Evolutionary conservation across 2,797 vertebrate genomes (phyloP), one percentile per base, ranked within the genome.

Genomic region (Syngnathus acus): DNA sequence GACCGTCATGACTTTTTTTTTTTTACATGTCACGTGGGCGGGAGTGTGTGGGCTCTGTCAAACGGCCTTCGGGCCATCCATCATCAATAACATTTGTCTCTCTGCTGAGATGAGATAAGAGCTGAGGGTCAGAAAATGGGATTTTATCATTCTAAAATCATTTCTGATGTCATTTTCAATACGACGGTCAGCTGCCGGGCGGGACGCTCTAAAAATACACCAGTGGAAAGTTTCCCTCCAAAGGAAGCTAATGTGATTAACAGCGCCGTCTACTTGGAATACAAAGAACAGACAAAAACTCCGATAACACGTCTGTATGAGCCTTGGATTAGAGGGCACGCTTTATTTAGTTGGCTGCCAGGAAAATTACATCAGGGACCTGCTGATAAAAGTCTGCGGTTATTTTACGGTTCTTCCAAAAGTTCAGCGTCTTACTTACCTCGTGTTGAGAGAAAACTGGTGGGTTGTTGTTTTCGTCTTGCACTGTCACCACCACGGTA

Each of bases 401-500:
- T 53, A 45, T 7, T 23, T 16, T 14, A 16, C 14, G n/a, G 21
- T 43, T 16, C 17, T 23, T 1, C 21, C 40, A 42, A 42, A 42
- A 42, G 0, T 62, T 14, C 16, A 14, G 21, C 2, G 21, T 61
- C 4, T 23, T 32, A 64, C 37, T 0, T 89, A 92, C 92, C 91
- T 93, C 92, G 60, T 92, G 92, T 72, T 85, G 79, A 67, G 91
- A 89, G 78, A 93, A 92, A 47, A 90, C 80, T 0, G 92, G 91
- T 45, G 91, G 87, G 23, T 86, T 92, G 85, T 95, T 91, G 82
- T 93, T 94, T 78, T 91, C 79, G 59, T 95, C 91, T 37, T 85
- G 79, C 54, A 92, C 78, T 0, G 71, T 89, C 70, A 92, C 84
- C 10, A 89, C 82, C 47, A 93, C 57, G 0, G 89, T 90, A 68